phyloP scores from a whole-genome alignment of 1,140 invertebrate genomes.

The Hesperophylax magnus region DNA sequence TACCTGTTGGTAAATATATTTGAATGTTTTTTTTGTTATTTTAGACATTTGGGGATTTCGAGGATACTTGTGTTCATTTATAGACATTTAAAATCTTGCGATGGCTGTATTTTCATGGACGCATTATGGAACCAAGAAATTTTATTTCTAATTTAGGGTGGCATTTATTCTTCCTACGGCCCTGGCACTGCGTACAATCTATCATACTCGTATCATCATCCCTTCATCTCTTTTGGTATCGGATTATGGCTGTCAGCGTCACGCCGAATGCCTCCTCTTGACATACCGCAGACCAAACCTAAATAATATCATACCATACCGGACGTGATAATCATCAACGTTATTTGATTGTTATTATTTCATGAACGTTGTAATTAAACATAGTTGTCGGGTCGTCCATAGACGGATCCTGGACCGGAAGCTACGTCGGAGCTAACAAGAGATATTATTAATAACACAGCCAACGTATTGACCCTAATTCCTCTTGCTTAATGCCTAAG shows the following conservation, averaged over 20 bases:
- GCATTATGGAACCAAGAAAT: too few relatives aligned
- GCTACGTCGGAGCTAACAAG: not conserved
- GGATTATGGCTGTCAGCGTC: constrained; percentile 21
- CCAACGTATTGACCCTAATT: too few relatives aligned
- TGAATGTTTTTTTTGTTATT: too few relatives aligned
- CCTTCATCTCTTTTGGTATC: not conserved
- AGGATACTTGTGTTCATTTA: too few relatives aligned
- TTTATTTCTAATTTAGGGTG: not conserved
- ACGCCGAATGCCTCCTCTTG: not conserved
- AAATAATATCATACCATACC: not conserved
- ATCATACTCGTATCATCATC: not conserved
- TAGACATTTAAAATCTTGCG: too few relatives aligned
- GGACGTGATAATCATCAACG: constrained; percentile 12
- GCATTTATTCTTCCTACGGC: not conserved
- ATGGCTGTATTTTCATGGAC: too few relatives aligned
- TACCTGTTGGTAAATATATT: too few relatives aligned
- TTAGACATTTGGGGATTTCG: too few relatives aligned
- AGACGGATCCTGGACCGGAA: not conserved
- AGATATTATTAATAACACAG: not conserved
- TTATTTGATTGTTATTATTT: constrained; percentile 37
- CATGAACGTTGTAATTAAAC: constrained; percentile 20
- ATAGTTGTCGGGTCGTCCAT: not conserved
- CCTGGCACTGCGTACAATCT: not conserved
- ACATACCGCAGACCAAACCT: too few relatives aligned
- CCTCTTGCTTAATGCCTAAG: too few relatives aligned